A percentile compares a stretch with the other conserved stretches of the same genome.
phyloP scores from a whole-genome alignment of 2,113 vertebrate genomes.

The Hemichromis elongatus region DNA sequence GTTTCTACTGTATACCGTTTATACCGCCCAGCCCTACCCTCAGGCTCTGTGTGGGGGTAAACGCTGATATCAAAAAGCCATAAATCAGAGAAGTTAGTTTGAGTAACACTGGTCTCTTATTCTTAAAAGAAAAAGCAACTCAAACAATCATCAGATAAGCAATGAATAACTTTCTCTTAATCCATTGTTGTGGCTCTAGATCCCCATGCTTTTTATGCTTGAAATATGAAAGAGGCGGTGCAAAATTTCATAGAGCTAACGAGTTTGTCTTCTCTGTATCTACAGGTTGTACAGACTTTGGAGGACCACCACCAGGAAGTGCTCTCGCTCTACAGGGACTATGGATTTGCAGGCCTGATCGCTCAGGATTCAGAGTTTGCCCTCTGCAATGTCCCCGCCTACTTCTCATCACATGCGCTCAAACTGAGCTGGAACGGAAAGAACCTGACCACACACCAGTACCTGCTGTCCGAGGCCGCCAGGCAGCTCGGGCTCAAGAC shows the following conservation, averaged over 20 bases:
- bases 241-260: fast-evolving
- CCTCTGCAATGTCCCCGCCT: slow-evolving; percentile 87
- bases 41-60: neutral
- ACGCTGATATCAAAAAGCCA: neutral
- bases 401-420: slow-evolving; percentile 88
- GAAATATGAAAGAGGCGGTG: neutral
- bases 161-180: neutral
- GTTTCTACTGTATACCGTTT: no score
- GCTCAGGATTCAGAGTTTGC: slow-evolving; percentile 92
- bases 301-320: slow-evolving; percentile 95
- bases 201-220: neutral
- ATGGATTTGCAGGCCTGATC: slow-evolving; percentile 87
- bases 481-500: slow-evolving; percentile 87
- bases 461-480: slow-evolving; percentile 88
- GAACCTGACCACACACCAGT: slow-evolving; percentile 91
- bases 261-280: neutral
- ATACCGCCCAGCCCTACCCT: no score
- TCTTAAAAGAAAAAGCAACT: neutral
- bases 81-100: neutral
- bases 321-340: slow-evolving; percentile 88
- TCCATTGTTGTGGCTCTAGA: neutral
- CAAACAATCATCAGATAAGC: neutral
- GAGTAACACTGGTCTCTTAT: neutral
- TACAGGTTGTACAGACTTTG: slow-evolving; percentile 87
- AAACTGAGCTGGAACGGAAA: slow-evolving; percentile 95